A percentile compares a stretch with the other conserved stretches of the same genome.
Conservation (phyloP, 2,113 vertebrate species). For the Pipra filicauda region DNA sequence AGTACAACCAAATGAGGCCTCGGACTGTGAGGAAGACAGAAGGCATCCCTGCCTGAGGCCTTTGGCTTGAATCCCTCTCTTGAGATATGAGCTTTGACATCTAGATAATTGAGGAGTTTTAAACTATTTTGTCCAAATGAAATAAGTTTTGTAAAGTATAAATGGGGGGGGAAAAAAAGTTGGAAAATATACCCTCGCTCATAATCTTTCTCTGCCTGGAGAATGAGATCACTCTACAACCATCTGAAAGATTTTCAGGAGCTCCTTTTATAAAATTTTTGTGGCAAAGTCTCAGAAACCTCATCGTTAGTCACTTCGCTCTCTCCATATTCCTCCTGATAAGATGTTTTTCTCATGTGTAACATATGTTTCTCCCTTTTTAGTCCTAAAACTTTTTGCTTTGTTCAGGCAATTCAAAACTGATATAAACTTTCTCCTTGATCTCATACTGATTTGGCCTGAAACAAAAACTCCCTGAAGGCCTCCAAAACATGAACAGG, state of each 20-base stretch:
- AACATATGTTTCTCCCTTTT: constrained; percentile 64
- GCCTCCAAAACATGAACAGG: neutral
- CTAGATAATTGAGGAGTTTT: neutral
- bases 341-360: constrained; percentile 62
- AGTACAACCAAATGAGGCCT: neutral
- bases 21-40: neutral
- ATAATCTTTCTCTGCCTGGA: neutral
- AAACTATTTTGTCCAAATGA: neutral
- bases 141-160: neutral
- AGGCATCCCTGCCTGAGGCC: neutral
- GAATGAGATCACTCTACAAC: constrained; percentile 15
- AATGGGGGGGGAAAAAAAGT: neutral
- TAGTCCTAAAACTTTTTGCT: constrained; percentile 55
- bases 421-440: constrained; percentile 31
- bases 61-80: neutral
- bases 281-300: constrained; percentile 31
- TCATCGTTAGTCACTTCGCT: constrained; percentile 51
- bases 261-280: constrained; percentile 1
- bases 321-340: constrained; percentile 55
- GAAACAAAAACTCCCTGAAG: neutral
- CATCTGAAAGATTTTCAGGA: constrained; percentile 43
- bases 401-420: constrained; percentile 58
- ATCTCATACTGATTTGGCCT: constrained; percentile 45
- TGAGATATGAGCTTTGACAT: neutral
- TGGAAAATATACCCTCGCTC: neutral